Conservation (phyloP, 2,797 vertebrate species). For the Aulostomus chinensis region DNA sequence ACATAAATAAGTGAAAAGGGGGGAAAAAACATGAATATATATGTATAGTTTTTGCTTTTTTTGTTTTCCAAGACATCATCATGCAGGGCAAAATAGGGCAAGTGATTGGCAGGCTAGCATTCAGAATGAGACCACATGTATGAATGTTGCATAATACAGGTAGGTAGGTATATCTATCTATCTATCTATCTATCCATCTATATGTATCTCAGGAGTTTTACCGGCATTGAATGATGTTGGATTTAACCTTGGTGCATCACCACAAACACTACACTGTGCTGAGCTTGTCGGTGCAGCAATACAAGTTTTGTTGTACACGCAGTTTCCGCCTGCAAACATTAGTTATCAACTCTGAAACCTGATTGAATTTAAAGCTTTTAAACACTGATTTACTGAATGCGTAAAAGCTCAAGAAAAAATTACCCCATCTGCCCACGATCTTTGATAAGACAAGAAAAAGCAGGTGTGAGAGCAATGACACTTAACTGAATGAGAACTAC, state of each 20-base stretch:
- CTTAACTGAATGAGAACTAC: constrained; percentile 14
- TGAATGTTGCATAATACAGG: constrained; percentile 13
- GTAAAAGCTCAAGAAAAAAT: not conserved
- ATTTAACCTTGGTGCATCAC: too few relatives aligned
- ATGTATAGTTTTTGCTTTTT: constrained; percentile 45
- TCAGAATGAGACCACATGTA: constrained; percentile 34
- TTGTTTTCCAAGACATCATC: constrained; percentile 81
- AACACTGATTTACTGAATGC: too few relatives aligned
- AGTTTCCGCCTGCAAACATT: too few relatives aligned
- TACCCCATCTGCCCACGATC: not conserved
- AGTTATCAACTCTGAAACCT: too few relatives aligned
- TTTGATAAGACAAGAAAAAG: constrained; percentile 31
- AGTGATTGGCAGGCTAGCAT: constrained; percentile 10
- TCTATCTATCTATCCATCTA: too few relatives aligned
- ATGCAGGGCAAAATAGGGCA: constrained; percentile 46
- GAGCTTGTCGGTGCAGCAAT: too few relatives aligned
- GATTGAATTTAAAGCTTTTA: too few relatives aligned
- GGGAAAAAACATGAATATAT: constrained; percentile 51
- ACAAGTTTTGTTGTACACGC: too few relatives aligned
- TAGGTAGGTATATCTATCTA: too few relatives aligned
- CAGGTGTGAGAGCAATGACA: constrained; percentile 37
- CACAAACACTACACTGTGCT: too few relatives aligned
- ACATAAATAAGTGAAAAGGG: constrained; percentile 75
- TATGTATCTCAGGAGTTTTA: too few relatives aligned
- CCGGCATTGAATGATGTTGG: too few relatives aligned